These are phyloP conservation scores for Glaucopsyche alexis DNA, from an alignment of 2,888 invertebrate species.

Conservation along the genomic window DNA sequence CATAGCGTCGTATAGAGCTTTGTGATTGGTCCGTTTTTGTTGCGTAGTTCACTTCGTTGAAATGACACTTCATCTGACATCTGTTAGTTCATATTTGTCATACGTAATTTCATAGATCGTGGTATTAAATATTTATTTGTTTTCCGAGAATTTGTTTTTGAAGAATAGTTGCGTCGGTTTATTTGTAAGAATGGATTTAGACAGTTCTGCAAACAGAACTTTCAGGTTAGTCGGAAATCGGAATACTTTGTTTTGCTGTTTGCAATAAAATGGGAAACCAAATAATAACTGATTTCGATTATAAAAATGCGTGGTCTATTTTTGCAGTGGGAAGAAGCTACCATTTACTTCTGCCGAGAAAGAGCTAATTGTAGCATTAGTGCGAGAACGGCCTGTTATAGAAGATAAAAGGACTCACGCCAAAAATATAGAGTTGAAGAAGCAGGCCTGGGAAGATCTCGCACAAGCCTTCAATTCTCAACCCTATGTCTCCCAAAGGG, in stretches of 20 bases:
- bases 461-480: slow-evolving; percentile 31
- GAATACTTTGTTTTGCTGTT: not conserved
- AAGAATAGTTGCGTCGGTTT: not conserved
- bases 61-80: not conserved
- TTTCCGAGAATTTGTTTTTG: not conserved
- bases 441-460: slow-evolving; percentile 32
- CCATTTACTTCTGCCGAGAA: slow-evolving; percentile 29
- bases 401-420: slow-evolving; percentile 34
- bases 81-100: no score
- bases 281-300: not conserved
- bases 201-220: not conserved
- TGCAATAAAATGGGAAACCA: not conserved
- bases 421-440: slow-evolving; percentile 34
- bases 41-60: slow-evolving; percentile 20
- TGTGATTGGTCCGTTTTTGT: slow-evolving; percentile 17
- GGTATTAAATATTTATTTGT: not conserved
- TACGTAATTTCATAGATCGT: no score
- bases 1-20: slow-evolving; percentile 6
- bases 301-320: slow-evolving; percentile 2
- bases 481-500: slow-evolving; percentile 32
- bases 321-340: slow-evolving; percentile 24
- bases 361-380: slow-evolving; percentile 31
- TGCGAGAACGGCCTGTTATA: slow-evolving; percentile 33
- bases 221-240: not conserved
- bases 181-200: not conserved